Base-by-base conservation (phyloP, 53 echinoderm and acorn worm genomes). In the Astropecten irregularis region DNA sequence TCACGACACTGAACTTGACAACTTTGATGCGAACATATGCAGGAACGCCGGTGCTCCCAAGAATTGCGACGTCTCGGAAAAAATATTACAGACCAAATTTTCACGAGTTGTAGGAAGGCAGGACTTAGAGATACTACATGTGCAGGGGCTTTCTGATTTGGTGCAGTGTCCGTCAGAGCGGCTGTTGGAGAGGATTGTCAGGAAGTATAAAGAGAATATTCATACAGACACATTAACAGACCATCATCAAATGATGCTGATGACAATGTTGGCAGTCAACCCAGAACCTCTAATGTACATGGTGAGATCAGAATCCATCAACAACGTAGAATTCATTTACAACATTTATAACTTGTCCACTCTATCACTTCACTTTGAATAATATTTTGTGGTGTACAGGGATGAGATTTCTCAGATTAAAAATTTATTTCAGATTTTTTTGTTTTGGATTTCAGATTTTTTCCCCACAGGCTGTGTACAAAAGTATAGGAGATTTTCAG, bases 91-190 rank as follows among this genome's bases (percentile, higher is more conserved):
- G 59, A 87, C 92, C 11, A 84, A 94, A 29, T 85, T 90, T 23
- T 81, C 86, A 0, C 84, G 94, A 9, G 73, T 92, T 22, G 63
- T 91, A 57, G 85, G 82, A 27, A 69, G 84, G 4, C 82, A 90
- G 3, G 54, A 39, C 44, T 54, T 97, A n/a, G 47, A 68, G 37
- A 83, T 60, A 27, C 59, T 76, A 0, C 87, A 91, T 16, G 90
- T 94, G 1, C 82, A 81, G 50, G 94, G 89, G 3, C 57, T 94
- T 21, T 94, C 94, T 0, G 94, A 97, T 35, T 25, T 97, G 30
- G 97, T 94, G 4, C 58, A 90, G 5, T 97, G 97, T 69, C 97
- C 97, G 3, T 94, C 94, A 2, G 84, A 87, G 67, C 84, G 97
- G 63, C 86, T 97, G 15, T 40, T 94, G 15, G 90, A 94, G 27